A percentile compares a stretch with the other conserved stretches of the same genome.
Evolutionary conservation across 2,888 invertebrate genomes (phyloP).

Genomic region (Cephonodes hylas): DNA sequence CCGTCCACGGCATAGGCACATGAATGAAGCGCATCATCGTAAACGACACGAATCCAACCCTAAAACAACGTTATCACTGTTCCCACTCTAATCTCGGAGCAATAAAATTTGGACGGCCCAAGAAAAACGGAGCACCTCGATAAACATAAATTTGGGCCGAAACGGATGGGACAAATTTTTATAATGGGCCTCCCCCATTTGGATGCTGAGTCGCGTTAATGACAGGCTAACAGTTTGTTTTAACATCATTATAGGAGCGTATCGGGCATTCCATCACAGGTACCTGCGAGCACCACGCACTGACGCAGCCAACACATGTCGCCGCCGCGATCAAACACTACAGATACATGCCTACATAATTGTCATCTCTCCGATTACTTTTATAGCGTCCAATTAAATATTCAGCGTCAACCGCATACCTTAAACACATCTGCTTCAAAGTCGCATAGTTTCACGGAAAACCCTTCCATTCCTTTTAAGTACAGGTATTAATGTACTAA

Average conservation of each 20-base stretch:
- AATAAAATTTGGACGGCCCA: constrained; percentile 75
- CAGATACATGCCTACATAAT: constrained; percentile 48
- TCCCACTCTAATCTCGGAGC: constrained; percentile 75
- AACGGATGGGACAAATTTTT: constrained; percentile 82
- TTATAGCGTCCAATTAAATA: constrained; percentile 13
- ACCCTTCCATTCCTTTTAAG: background rate
- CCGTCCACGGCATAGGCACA: constrained; percentile 26
- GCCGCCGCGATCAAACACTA: constrained; percentile 36
- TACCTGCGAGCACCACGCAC: constrained; percentile 49
- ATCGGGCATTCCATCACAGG: constrained; percentile 76
- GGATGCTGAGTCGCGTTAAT: constrained; percentile 73
- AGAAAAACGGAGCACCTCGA: constrained; percentile 74
- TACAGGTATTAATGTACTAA: background rate
- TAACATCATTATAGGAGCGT: constrained; percentile 80
- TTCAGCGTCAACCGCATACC: background rate
- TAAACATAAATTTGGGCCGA: constrained; percentile 78
- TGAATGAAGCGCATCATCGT: constrained; percentile 53
- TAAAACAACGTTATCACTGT: constrained; percentile 77
- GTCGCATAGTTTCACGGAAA: background rate
- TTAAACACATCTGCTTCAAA: constrained; percentile 2
- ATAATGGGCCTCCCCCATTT: constrained; percentile 79
- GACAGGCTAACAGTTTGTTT: constrained; percentile 80
- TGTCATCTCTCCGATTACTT: background rate
- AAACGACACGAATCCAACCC: constrained; percentile 63
- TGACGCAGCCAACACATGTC: constrained; percentile 53